A percentile compares a stretch with the other conserved stretches of the same genome.
These are phyloP conservation scores for Leptopilina myrica DNA, from an alignment of 2,888 invertebrate genomes.

Conservation along the genomic window DNA sequence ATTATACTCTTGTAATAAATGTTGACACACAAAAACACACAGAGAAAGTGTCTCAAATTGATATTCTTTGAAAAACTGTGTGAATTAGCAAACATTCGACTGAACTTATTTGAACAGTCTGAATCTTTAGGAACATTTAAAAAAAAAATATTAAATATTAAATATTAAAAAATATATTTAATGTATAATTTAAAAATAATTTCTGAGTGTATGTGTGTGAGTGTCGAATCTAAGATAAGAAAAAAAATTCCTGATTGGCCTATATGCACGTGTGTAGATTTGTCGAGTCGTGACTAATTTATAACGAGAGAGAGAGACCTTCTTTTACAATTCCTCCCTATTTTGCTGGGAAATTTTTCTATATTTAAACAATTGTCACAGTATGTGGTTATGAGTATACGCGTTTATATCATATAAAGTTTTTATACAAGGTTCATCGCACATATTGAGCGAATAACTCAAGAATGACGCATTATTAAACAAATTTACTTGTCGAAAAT, in stretches of 20 bases:
- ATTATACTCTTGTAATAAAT: no score
- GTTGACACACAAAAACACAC: no score
- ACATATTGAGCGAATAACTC: neutral
- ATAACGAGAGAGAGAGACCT: slow-evolving; percentile 12
- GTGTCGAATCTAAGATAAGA: slow-evolving; percentile 34
- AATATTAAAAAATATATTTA: no score
- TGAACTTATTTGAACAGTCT: no score
- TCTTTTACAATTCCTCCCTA: neutral
- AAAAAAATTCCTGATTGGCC: slow-evolving; percentile 14
- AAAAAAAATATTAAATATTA: no score
- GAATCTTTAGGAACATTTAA: no score
- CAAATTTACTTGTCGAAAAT: slow-evolving; percentile 11
- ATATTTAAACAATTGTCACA: slow-evolving; percentile 27
- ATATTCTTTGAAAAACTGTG: no score
- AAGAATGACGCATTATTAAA: slow-evolving; percentile 33
- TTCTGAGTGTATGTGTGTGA: neutral
- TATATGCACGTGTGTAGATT: neutral
- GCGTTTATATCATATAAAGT: neutral
- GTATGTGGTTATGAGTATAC: neutral
- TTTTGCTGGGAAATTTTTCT: slow-evolving; percentile 2
- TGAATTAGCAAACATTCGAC: no score
- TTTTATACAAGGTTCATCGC: neutral
- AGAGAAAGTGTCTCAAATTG: no score
- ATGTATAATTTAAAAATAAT: no score
- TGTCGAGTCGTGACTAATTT: slow-evolving; percentile 23